phyloP scores from a whole-genome alignment of 1,140 invertebrate species.

The Pararge aegeria region DNA sequence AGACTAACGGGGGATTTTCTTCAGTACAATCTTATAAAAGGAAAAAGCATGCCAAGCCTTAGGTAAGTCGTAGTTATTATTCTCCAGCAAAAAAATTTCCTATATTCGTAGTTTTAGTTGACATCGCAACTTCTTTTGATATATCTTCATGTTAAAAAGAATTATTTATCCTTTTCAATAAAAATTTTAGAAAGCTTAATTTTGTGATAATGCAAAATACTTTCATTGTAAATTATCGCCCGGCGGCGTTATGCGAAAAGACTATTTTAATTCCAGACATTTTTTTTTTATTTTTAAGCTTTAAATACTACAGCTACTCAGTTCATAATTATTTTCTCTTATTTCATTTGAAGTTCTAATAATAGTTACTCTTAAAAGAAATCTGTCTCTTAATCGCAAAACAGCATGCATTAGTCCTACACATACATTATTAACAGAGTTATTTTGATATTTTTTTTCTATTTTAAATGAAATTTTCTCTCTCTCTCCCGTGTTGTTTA shows the following conservation, averaged over 20 bases:
- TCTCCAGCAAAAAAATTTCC: not conserved
- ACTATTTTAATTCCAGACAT: not conserved
- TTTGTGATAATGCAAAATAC: not conserved
- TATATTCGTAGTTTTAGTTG: conserved; percentile 20
- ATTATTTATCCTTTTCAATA: not conserved
- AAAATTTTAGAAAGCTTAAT: not conserved
- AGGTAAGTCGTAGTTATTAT: conserved; percentile 82
- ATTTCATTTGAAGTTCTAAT: not conserved
- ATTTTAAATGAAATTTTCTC: conserved; percentile 73
- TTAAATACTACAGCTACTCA: conserved; percentile 4
- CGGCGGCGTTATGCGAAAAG: not conserved
- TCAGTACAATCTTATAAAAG: conserved; percentile 90
- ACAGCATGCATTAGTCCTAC: conserved; percentile 65
- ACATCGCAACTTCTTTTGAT: not conserved
- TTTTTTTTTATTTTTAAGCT: not conserved
- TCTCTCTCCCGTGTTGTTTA: conserved; percentile 82
- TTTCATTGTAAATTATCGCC: not conserved
- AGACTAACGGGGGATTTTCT: conserved; percentile 64
- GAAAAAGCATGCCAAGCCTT: conserved; percentile 96
- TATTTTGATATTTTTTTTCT: conserved; percentile 41
- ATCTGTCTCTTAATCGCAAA: conserved; percentile 33
- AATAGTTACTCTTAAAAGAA: too few species aligned
- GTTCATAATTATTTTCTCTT: not conserved
- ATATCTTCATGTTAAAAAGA: not conserved
- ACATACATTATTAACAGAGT: conserved; percentile 39